Evolutionary conservation across 30 jellyfish, hydroid and myxozoan species (phyloP), one percentile per base, ranked within the genome.

Genomic region (Hydra vulgaris): DNA sequence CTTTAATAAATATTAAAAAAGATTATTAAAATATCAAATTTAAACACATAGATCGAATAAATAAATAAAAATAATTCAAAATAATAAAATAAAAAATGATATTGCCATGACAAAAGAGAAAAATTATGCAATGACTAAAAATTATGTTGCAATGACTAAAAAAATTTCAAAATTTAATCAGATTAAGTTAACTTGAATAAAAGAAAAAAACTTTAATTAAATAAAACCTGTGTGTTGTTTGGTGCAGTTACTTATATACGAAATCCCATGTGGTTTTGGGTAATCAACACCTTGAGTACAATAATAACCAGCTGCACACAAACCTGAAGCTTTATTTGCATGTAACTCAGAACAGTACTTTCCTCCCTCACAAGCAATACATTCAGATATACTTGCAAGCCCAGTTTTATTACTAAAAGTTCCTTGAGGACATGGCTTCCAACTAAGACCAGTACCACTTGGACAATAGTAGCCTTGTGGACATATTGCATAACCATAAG

Each of bases 361-460:
- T 0, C 99, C 95, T 8, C 90, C 95, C 16, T 87, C 88, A 66
- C 99, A 94, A 66, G 88, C 95, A 16, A 66, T 40, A 78, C 99
- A 94, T 77, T 94, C 96, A 22, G 73, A 71, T 1, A 53, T 77
- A 77, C 26, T 54, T 17, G 96, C 85, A 23, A 94, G 53, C 7
- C 99, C 96, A 18, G 96, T 85, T 53, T 70, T 77, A 78, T 94
- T 94, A 70, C 99, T 94, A 80, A 79, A 94, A 4, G 96, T 94
- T 26, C 99, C 99, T 22, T 84, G 72, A 18, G 96, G 96, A 78
- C 99, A 94, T 23, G 99, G 89, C 74, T 81, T 84, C 99, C 99
- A 94, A 74, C 87, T 68, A 53, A 88, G 79, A 16, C 99, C 99
- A 54, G 99, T 94, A 21, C 70, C 72, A 4, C 78, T 70, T 1